Base-by-base conservation (phyloP, 1,140 invertebrate genomes). In the Aphidius ervi region DNA sequence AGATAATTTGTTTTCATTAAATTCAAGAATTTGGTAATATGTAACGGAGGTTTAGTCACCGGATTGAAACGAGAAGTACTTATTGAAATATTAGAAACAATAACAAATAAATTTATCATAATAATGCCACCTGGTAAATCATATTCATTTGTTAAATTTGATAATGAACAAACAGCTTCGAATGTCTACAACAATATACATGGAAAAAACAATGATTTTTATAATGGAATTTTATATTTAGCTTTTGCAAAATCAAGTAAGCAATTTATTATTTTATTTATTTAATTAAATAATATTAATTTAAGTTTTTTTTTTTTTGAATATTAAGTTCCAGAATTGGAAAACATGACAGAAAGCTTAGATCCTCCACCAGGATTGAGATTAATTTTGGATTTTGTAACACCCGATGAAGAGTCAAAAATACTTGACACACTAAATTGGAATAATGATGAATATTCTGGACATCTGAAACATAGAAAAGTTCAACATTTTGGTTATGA, bases 401-500 rank as follows among this genome's bases (percentile, higher is more conserved):
- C 81, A 50, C 73, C 80, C 62, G 81, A 87, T 52, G 88, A 95
- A 81, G 93, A 95, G 73, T 46, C 72, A 5, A 43, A 63, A n/a
- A 76, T 95, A 3, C 63, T 94, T 10, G 66, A 82, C 40, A 80
- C 83, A 31, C 81, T 92, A 66, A 73, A 85, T 65, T 89, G 85
- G 83, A 72, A 81, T 9, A 68, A 80, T 8, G 69, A 78, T 47
- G 70, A 68, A 48, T 9, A 39, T 56, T 45, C 46, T 6, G 68
- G 77, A 4, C 77, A 82, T 6, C 75, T 97, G 59, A 98, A 97
- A 76, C 88, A 97, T 70, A 80, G 95, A 49, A 82, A 85, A 80
- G 95, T 97, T 0, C 91, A 88, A 74, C 96, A 98, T 81, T 98
- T 87, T 85, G 96, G 96, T 1, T 98, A 90, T 78, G 91, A 95